Base-by-base conservation (phyloP, 1,140 invertebrate genomes). In the Globodera ellingtonae region DNA sequence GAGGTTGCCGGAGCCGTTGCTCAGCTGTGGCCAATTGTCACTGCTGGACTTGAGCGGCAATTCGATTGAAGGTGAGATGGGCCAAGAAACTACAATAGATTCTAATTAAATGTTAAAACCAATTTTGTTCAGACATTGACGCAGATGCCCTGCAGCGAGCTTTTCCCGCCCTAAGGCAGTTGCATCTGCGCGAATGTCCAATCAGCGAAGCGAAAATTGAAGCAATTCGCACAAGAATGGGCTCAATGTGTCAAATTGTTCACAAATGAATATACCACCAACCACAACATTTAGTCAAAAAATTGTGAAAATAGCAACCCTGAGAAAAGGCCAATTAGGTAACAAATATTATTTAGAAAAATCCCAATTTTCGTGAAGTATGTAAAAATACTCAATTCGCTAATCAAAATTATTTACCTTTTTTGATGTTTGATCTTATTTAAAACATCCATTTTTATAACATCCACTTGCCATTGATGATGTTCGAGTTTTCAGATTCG, bases 31-130 rank as follows among this genome's bases (percentile, higher is more conserved):
- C 65, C 50, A 81, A 52, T 72, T 86, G n/a, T 70, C 69, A 15
- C 47, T 87, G 67, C 35, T 86, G 44, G 85, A 86, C 78, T 50
- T 86, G 15, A 84, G 83, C 62, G 80, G 79, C 6, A 86, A 86
- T 79, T 6, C 77, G 59, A 86, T 86, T 35, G 47, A 83, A 66
- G 82, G 85, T 86, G 47, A n/a, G 35, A 10, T 44, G n/a, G 24
- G 48, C 35, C 47, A 24, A 18, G 81, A 24, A 83, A 67, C 81
- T 76, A 44, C n/a, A 83, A 62, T 74, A 24, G 0, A n/a, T 1
- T n/a, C n/a, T 24, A 48, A 65, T 4, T 79, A 6, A 77, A 35
- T 35, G n/a, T 35, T 35, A 35, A n/a, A n/a, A n/a, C n/a, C 18
- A 82, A 52, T 6, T n/a, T 65, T 73, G 77, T 84, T 66, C 59